Evolutionary conservation across 2,888 invertebrate genomes (phyloP), one percentile per base, ranked within the genome.

Genomic region (Cheilosia soror): DNA sequence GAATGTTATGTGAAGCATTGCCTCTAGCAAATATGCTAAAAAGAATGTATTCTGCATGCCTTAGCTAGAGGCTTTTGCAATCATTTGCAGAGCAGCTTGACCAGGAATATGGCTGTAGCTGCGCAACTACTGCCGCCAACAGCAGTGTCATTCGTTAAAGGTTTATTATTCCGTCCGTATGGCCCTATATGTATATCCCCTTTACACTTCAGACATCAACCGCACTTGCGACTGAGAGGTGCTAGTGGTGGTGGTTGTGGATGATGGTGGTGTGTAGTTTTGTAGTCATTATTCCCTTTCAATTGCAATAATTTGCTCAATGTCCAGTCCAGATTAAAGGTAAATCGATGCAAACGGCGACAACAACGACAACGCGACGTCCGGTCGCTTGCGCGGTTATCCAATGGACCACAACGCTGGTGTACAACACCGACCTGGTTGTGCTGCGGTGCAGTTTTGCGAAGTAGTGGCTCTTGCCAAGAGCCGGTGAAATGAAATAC

Each of bases 251-350:
- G 11, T 37, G 11, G 37, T 11, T 9, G 37, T 11, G 9, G 69
- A 69, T 73, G 40, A 33, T 49, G 57, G 68, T 77, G 58, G 79
- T 81, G 81, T 80, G 71, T 62, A 66, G 76, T 76, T 81, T 62
- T 81, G 80, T 81, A 76, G 77, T 81, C 80, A 81, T 81, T 81
- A 85, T 80, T 85, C 85, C 85, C 77, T 85, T 85, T 81, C 85
- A 85, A 85, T 85, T 85, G 85, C 81, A 85, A 85, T 85, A 85
- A 85, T 80, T 85, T 85, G 80, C 85, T 85, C 85, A 85, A 77
- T 85, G 85, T 85, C 85, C 80, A 85, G 66, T 81, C 81, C 68
- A 85, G 85, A 85, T 85, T 85, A 85, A 81, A 85, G 85, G 85
- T 85, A 85, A 85, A 85, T 85, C 85, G 85, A 85, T 80, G 85